Percentiles rank a stretch among this genome's conserved stretches.
Evolutionary conservation across 2,888 invertebrate genomes (phyloP).

Genomic region (Cyrtodaria siliqua): DNA sequence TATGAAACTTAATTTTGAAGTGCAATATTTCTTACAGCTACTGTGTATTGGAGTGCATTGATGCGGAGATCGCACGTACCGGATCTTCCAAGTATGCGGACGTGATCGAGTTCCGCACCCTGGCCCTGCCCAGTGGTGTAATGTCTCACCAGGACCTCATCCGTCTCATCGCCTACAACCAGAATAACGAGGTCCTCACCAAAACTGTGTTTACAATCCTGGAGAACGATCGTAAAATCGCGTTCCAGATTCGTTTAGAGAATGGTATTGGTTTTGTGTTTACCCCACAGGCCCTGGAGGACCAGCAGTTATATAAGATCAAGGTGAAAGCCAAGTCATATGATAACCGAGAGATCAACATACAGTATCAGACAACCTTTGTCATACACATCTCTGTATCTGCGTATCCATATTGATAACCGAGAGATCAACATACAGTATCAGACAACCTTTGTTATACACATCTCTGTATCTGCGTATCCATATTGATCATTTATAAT

Average conservation of each 20-base stretch:
- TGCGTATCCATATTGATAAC: too few relatives aligned
- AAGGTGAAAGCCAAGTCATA: slow-evolving; percentile 86
- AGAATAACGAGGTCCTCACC: slow-evolving; percentile 81
- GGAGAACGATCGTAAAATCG: slow-evolving; percentile 83
- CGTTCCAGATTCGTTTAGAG: slow-evolving; percentile 85
- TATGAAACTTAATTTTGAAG: too few relatives aligned
- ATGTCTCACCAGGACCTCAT: slow-evolving; percentile 85
- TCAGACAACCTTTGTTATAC: slow-evolving; percentile 85
- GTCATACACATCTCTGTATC: too few relatives aligned
- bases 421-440: slow-evolving; percentile 77
- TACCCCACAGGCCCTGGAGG: slow-evolving; percentile 83
- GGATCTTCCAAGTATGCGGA: slow-evolving; percentile 84
- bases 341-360: too few relatives aligned
- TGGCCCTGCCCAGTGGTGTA: slow-evolving; percentile 86
- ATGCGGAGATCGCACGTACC: slow-evolving; percentile 81
- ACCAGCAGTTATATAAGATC: slow-evolving; percentile 85
- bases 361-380: too few relatives aligned
- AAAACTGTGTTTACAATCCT: slow-evolving; percentile 85
- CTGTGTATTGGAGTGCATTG: slow-evolving; percentile 84
- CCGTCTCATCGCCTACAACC: slow-evolving; percentile 86
- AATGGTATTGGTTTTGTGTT: slow-evolving; percentile 86
- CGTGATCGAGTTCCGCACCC: slow-evolving; percentile 85
- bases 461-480: slow-evolving; percentile 85
- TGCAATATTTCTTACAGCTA: slow-evolving; percentile 70
- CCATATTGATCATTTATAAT: slow-evolving; percentile 84